These are phyloP conservation scores for Gymnopithys bicolor DNA, from an alignment of 2,797 vertebrate genomes.

Conservation along the genomic window DNA sequence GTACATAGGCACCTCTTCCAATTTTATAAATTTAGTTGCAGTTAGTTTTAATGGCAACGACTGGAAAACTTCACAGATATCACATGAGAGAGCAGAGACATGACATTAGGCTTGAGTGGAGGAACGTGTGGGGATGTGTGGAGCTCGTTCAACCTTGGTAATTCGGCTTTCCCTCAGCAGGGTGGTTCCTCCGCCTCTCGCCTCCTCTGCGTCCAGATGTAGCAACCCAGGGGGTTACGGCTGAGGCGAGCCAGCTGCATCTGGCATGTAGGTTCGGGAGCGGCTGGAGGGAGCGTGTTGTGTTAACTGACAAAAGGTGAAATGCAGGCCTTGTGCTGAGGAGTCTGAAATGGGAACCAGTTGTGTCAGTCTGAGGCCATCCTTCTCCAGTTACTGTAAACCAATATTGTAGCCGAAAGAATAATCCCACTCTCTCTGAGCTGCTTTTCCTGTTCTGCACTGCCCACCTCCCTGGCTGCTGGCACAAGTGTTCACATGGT, in stretches of 20 bases:
- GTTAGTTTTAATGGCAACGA: accelerated
- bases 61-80: neutral
- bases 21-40: neutral
- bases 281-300: neutral
- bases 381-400: slow-evolving; percentile 54
- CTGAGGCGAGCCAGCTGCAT: neutral
- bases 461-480: neutral
- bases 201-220: neutral
- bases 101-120: neutral
- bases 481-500: neutral
- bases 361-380: slow-evolving; percentile 46
- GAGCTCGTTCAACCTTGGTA: neutral
- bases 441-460: slow-evolving; percentile 3
- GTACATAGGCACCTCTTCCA: neutral
- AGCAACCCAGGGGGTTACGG: neutral
- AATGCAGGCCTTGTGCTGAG: slow-evolving; percentile 3
- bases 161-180: neutral
- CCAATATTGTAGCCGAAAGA: neutral
- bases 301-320: slow-evolving; percentile 7
- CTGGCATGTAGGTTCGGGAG: neutral
- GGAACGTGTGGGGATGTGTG: accelerated
- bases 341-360: slow-evolving; percentile 43
- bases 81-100: neutral
- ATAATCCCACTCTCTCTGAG: neutral
- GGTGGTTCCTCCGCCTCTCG: neutral